Percentiles rank a stretch among this genome's conserved stretches.
phyloP scores from a whole-genome alignment of 2,113 vertebrate species.

The Eulacestoma nigropectus region DNA sequence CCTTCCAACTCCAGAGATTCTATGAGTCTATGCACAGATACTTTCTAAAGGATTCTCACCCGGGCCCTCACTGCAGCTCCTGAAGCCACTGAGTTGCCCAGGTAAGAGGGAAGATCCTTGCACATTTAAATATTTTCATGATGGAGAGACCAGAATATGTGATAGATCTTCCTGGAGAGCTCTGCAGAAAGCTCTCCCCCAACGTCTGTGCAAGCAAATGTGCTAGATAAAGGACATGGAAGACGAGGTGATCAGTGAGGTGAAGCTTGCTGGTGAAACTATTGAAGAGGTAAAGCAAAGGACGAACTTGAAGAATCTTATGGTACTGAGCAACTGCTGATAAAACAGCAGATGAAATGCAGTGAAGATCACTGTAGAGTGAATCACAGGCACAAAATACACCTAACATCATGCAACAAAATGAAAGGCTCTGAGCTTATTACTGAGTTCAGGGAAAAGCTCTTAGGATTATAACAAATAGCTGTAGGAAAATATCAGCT shows the following conservation, averaged over 20 bases:
- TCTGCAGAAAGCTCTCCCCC: neutral
- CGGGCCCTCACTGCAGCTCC: neutral
- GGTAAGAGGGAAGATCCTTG: neutral
- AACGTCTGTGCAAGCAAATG: neutral
- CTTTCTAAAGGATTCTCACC: neutral
- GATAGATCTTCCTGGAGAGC: neutral
- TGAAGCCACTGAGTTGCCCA: neutral
- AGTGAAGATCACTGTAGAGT: neutral
- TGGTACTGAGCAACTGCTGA: neutral
- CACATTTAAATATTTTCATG: neutral
- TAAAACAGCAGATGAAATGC: neutral
- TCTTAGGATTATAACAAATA: neutral
- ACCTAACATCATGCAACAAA: neutral
- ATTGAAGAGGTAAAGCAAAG: neutral
- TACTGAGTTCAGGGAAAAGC: neutral
- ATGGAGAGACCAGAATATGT: neutral
- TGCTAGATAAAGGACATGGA: neutral
- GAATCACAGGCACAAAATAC: slow-evolving; percentile 44
- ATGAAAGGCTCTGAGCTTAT: slow-evolving; percentile 8
- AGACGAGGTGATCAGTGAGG: neutral
- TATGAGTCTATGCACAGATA: neutral
- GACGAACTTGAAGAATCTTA: neutral
- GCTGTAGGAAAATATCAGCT: neutral
- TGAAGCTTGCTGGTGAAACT: neutral
- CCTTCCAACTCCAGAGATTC: neutral